Evolutionary conservation across 2,888 invertebrate genomes (phyloP).

Genomic region (Drosophila falleni): DNA sequence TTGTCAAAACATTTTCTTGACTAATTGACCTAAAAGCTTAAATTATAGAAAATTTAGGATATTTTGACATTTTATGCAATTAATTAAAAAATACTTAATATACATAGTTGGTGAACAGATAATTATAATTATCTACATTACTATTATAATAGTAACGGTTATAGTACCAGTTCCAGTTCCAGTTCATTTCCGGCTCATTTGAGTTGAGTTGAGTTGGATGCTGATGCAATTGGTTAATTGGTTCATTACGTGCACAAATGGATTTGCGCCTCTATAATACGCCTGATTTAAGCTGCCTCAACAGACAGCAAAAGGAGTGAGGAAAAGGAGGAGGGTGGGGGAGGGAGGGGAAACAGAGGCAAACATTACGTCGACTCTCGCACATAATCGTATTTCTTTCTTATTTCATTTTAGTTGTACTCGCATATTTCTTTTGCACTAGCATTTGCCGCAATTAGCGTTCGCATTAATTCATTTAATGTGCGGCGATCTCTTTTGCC

Average conservation of each 20-base stretch:
- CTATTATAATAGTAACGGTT: neutral
- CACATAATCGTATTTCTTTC: slow-evolving; percentile 59
- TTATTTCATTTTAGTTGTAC: slow-evolving; percentile 16
- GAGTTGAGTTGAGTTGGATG: slow-evolving; percentile 36
- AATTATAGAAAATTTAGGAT: too few relatives aligned
- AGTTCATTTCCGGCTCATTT: slow-evolving; percentile 49
- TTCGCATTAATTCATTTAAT: slow-evolving; percentile 75
- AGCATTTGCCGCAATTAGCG: slow-evolving; percentile 72
- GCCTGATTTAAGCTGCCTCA: slow-evolving; percentile 63
- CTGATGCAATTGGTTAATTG: slow-evolving; percentile 77
- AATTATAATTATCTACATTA: too few relatives aligned
- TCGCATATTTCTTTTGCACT: slow-evolving; percentile 16
- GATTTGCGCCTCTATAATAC: slow-evolving; percentile 79
- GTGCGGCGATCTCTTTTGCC: slow-evolving; percentile 46
- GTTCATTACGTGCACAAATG: slow-evolving; percentile 83
- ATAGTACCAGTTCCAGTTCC: slow-evolving; percentile 20
- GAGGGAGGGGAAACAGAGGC: neutral
- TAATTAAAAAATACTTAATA: too few relatives aligned
- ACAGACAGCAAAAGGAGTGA: neutral
- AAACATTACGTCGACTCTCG: slow-evolving; percentile 18
- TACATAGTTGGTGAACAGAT: too few relatives aligned
- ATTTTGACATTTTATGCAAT: too few relatives aligned
- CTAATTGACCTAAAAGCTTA: too few relatives aligned
- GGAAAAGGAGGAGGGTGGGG: too few relatives aligned
- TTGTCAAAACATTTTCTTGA: too few relatives aligned